Base-by-base conservation (phyloP, 2,888 invertebrate genomes). In the Ophonus ardosiacus region DNA sequence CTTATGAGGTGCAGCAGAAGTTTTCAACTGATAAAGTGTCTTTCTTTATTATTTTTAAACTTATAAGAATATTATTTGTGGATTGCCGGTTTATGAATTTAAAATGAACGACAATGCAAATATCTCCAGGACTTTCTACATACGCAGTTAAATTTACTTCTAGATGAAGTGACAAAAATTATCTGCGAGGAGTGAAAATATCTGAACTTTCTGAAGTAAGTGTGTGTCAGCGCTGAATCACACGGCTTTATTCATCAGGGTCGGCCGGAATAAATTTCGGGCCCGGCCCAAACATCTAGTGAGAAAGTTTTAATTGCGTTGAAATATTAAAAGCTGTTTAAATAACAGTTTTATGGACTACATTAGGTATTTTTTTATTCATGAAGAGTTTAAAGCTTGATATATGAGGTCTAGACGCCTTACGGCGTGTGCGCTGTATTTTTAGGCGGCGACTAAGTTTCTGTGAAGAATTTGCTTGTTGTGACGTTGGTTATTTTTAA, bases 311-410 rank as follows among this genome's bases (percentile, higher is more conserved):
- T 74, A 74, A 74, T 74, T 74, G 71, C 71, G 71, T 74, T 61
- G 65, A 81, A 81, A 81, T 63, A 61, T 63, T 81, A 81, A 81
- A 81, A 81, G 65, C 81, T 43, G 59, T 81, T 81, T 81, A 81
- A 81, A 81, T 81, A 81, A 63, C 81, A 63, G 81, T 81, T 81
- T 81, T 81, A 81, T 63, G 81, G 63, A 40, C 40, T 43, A 81
- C 61, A 81, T 51, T 63, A 31, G 38, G 65, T 65, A 61, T 43
- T 61, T 51, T 81, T 81, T 81, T 81, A 81, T 81, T 81, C 81
- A 81, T 81, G 43, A 65, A 81, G 81, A 57, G 51, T 81, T 65
- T 81, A 81, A 21, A 81, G 65, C 63, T 81, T 81, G 81, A 81
- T 61, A 81, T 81, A 81, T 81, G 65, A 17, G 40, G 81, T 81